phyloP scores from a whole-genome alignment of 2,113 vertebrate species.

The Xenus cinereus region DNA sequence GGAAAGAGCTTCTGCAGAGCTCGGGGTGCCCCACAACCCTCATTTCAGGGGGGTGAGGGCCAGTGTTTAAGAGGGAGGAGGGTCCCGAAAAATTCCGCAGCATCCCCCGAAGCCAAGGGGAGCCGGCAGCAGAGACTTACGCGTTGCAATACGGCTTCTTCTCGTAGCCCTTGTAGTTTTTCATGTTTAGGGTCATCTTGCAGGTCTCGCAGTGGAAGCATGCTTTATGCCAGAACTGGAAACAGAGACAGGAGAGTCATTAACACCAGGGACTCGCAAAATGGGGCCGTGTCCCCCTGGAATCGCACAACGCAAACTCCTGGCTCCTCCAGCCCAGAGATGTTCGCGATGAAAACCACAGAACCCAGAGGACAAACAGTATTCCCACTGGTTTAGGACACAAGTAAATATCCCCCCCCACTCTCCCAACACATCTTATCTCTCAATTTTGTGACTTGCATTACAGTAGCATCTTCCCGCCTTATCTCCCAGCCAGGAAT shows the following conservation, averaged over 20 bases:
- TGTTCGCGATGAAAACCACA: too few species aligned
- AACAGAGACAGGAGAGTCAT: background rate
- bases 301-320: background rate
- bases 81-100: background rate
- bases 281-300: background rate
- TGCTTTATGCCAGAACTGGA: constrained; percentile 83
- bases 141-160: constrained; percentile 85
- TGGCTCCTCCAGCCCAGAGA: background rate
- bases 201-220: constrained; percentile 85
- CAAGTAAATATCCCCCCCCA: background rate
- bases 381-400: fast-evolving
- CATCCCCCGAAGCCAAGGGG: background rate
- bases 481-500: background rate
- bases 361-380: background rate
- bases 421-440: background rate
- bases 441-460: too few species aligned
- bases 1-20: background rate
- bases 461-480: background rate
- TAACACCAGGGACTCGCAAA: fast-evolving
- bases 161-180: constrained; percentile 87
- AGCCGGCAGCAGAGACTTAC: constrained; percentile 65
- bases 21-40: fast-evolving
- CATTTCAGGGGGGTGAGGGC: fast-evolving
- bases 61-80: background rate
- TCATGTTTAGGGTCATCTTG: constrained; percentile 87